Evolutionary conservation across 2,113 vertebrate genomes (phyloP).

Genomic region (Malurus cyaneus): DNA sequence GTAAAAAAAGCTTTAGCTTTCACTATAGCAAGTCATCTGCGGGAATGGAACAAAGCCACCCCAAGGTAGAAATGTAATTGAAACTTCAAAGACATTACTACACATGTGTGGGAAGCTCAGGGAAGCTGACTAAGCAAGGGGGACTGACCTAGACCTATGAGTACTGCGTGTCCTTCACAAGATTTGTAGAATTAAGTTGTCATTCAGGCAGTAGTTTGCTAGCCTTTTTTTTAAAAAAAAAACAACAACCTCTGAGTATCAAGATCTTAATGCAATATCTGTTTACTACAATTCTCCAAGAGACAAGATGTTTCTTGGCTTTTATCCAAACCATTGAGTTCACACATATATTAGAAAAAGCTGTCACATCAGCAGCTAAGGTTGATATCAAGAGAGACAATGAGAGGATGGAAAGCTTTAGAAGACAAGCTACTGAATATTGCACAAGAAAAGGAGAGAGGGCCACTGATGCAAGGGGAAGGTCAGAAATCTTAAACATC

Average conservation of each 20-base stretch:
- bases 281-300: constrained; percentile 36
- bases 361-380: constrained; percentile 45
- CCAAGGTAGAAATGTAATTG: background rate
- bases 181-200: background rate
- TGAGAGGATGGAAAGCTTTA: constrained; percentile 27
- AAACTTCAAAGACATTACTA: background rate
- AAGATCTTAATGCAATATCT: constrained; percentile 42
- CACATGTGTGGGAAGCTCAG: background rate
- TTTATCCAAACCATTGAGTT: constrained; percentile 53
- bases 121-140: background rate
- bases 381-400: constrained; percentile 53
- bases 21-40: background rate
- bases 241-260: background rate
- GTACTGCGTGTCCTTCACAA: background rate
- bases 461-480: background rate
- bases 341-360: constrained; percentile 54
- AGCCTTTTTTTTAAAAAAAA: background rate
- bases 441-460: constrained; percentile 8
- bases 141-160: background rate
- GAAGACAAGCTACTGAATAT: constrained; percentile 47
- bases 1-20: background rate
- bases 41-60: background rate
- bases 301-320: constrained; percentile 35
- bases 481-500: constrained; percentile 7
- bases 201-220: background rate